Evolutionary conservation across 2,888 invertebrate genomes (phyloP).

Genomic region (Colostygia pectinataria): DNA sequence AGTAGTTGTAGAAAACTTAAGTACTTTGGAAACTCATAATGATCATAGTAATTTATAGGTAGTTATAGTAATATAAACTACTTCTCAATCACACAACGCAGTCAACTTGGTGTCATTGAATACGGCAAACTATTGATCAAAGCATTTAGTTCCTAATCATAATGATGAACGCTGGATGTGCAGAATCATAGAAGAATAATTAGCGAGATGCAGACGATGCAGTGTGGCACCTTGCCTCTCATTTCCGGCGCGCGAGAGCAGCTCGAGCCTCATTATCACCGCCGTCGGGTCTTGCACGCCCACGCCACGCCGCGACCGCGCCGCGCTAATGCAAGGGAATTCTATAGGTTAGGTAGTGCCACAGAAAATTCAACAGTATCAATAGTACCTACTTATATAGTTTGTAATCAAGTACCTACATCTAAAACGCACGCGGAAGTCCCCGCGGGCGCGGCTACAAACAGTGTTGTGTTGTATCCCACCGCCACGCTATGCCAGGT

Average conservation of each 20-base stretch:
- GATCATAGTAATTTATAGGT: no score
- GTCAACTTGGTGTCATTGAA: no score
- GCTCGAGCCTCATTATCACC: slow-evolving; percentile 2
- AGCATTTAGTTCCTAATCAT: no score
- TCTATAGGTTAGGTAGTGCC: neutral
- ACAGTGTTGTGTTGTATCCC: neutral
- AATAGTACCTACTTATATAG: neutral
- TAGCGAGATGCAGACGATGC: slow-evolving; percentile 4
- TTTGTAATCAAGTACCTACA: neutral
- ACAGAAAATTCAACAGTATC: neutral
- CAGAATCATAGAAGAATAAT: slow-evolving; percentile 3
- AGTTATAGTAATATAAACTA: no score
- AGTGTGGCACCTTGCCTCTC: slow-evolving; percentile 1
- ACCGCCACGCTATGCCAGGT: no score
- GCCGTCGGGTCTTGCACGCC: neutral
- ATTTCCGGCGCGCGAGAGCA: slow-evolving; percentile 3
- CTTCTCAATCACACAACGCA: no score
- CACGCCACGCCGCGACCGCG: neutral
- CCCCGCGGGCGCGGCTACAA: neutral
- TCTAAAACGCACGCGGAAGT: slow-evolving; percentile 10
- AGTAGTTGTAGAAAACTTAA: no score
- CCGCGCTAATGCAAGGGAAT: neutral
- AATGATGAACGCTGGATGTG: neutral
- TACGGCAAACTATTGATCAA: no score
- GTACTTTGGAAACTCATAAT: no score